A percentile compares a stretch with the other conserved stretches of the same genome.
Evolutionary conservation across 2,888 invertebrate species (phyloP).

Genomic region (Notocelia uddmanniana): DNA sequence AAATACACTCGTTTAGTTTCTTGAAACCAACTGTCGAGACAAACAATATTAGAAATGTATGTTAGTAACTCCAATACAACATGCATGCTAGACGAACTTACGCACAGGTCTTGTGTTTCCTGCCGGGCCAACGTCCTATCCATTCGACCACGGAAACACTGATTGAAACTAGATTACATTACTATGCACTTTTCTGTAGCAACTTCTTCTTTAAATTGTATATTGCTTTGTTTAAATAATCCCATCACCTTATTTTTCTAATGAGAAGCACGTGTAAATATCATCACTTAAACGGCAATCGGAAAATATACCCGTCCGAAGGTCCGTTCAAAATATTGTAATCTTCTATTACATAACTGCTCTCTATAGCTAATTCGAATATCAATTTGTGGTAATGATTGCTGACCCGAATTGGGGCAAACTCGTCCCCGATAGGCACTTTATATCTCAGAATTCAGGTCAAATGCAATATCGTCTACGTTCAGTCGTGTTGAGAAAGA

Average conservation of each 20-base stretch:
- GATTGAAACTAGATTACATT: not conserved
- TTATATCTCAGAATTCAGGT: conserved; percentile 30
- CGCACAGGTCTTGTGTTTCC: no score
- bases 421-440: conserved; percentile 25
- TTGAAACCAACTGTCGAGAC: no score
- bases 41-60: no score
- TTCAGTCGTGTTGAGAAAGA: not conserved
- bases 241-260: not conserved
- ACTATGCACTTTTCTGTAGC: not conserved
- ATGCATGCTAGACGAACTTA: no score
- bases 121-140: no score
- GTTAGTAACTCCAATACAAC: no score
- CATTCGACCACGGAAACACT: no score
- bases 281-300: not conserved
- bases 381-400: conserved; percentile 53
- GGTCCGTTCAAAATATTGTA: conserved; percentile 2
- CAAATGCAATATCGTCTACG: conserved; percentile 9
- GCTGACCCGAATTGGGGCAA: conserved; percentile 48
- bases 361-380: conserved; percentile 50
- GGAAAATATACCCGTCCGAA: conserved; percentile 7
- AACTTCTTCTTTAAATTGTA: not conserved
- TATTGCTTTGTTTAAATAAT: not conserved
- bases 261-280: conserved; percentile 18
- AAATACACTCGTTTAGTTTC: no score
- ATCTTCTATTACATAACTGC: conserved; percentile 25